Percentiles rank a stretch among this genome's conserved stretches.
These are phyloP conservation scores for Patiria pectinifera DNA, from an alignment of 53 echinoderm and acorn worm genomes.

Conservation along the genomic window DNA sequence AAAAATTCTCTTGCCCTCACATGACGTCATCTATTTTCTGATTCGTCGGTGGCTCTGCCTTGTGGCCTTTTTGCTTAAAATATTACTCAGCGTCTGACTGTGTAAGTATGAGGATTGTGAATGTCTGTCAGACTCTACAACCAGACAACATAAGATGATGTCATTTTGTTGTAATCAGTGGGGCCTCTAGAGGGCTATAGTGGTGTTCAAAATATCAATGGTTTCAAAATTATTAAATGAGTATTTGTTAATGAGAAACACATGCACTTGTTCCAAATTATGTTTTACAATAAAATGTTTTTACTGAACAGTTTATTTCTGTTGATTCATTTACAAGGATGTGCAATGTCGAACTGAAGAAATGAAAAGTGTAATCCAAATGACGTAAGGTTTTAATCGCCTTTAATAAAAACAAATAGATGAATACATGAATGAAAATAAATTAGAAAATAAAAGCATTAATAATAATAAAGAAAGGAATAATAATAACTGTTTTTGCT, in stretches of 20 bases:
- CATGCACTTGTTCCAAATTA: too few species aligned
- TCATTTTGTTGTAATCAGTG: background rate
- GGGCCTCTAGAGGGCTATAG: background rate
- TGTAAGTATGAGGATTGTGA: background rate
- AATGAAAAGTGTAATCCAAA: too few species aligned
- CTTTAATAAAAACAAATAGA: too few species aligned
- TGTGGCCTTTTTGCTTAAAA: conserved; percentile 50
- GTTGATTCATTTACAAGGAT: background rate
- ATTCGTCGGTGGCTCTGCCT: conserved; percentile 42
- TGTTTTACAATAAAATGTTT: too few species aligned
- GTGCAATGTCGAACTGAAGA: background rate
- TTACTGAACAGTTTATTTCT: background rate
- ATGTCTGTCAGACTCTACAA: background rate
- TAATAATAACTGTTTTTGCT: too few species aligned
- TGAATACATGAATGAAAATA: too few species aligned
- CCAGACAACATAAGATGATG: background rate
- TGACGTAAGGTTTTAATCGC: too few species aligned
- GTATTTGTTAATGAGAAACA: too few species aligned
- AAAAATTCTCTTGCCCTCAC: conserved; percentile 15
- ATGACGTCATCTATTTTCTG: conserved; percentile 50
- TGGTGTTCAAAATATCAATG: background rate
- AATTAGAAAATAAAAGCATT: too few species aligned
- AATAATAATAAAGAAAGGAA: too few species aligned
- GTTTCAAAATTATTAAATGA: too few species aligned
- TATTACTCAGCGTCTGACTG: conserved; percentile 44